Evolutionary conservation across 2,797 vertebrate species (phyloP).

Genomic region (Enteromius mattozi): DNA sequence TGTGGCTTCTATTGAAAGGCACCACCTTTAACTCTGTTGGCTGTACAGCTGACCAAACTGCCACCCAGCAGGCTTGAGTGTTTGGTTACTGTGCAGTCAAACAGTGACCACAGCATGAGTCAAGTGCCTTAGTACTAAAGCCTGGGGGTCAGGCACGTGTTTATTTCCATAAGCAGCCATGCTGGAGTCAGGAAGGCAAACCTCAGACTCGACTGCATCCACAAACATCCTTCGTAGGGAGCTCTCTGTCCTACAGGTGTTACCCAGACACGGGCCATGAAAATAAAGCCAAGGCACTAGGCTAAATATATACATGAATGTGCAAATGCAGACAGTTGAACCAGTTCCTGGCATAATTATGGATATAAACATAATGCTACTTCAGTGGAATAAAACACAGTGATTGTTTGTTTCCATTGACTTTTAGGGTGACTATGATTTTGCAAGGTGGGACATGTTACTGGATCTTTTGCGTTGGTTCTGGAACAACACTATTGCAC

Average conservation of each 20-base stretch:
- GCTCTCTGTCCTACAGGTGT: constrained; percentile 70
- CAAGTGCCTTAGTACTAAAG: constrained; percentile 63
- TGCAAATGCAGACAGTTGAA: constrained; percentile 30
- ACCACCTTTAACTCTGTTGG: constrained; percentile 14
- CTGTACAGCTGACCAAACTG: constrained; percentile 64
- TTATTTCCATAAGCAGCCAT: constrained; percentile 72
- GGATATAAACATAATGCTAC: constrained; percentile 25
- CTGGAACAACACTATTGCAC: too few species aligned
- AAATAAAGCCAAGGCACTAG: constrained; percentile 26
- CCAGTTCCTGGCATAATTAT: constrained; percentile 43
- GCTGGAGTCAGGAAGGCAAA: constrained; percentile 62
- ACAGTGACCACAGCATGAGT: constrained; percentile 65
- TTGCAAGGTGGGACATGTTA: background rate
- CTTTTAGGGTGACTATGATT: background rate
- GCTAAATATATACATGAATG: constrained; percentile 12
- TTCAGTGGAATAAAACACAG: constrained; percentile 21
- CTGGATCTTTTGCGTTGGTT: background rate
- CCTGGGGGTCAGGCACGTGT: constrained; percentile 74
- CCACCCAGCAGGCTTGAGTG: constrained; percentile 64
- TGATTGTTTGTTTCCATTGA: constrained; percentile 40
- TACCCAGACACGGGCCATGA: constrained; percentile 61
- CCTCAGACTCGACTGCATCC: constrained; percentile 59
- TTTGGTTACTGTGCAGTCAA: constrained; percentile 57
- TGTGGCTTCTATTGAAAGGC: background rate
- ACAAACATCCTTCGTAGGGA: constrained; percentile 70